These are phyloP conservation scores for Hylyphantes graminicola DNA, from an alignment of 1,140 invertebrate genomes.

Conservation along the genomic window DNA sequence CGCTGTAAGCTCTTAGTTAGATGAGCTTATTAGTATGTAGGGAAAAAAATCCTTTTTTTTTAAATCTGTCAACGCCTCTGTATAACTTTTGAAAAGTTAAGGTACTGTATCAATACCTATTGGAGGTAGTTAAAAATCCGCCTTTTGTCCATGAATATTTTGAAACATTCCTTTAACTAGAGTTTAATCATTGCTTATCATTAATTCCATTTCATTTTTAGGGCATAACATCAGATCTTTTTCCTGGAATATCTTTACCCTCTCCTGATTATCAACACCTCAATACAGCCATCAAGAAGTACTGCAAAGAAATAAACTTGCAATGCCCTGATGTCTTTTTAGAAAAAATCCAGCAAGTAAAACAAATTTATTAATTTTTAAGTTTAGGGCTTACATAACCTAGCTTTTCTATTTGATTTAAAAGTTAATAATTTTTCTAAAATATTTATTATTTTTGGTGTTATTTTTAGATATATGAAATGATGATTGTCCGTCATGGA, in stretches of 20 bases:
- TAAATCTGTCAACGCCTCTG: too few species aligned
- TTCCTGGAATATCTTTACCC: constrained; percentile 83
- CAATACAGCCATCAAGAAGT: constrained; percentile 68
- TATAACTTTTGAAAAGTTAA: too few species aligned
- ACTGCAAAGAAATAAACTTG: constrained; percentile 80
- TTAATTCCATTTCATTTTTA: constrained; percentile 67
- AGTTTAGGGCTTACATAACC: background rate
- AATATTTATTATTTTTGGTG: background rate
- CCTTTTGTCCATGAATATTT: too few species aligned
- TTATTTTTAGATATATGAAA: constrained; percentile 81
- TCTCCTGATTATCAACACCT: constrained; percentile 75
- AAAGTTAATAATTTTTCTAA: background rate
- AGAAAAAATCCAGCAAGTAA: constrained; percentile 86
- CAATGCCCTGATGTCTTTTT: constrained; percentile 86
- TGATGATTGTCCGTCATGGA: constrained; percentile 91
- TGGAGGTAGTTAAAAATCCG: too few species aligned
- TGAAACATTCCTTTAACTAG: too few species aligned
- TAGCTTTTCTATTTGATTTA: background rate
- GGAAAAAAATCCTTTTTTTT: too few species aligned
- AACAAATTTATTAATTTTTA: background rate
- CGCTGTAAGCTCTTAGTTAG: background rate
- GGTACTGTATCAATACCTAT: too few species aligned
- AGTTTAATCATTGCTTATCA: too few species aligned
- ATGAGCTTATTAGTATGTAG: too few species aligned
- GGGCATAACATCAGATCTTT: constrained; percentile 92